phyloP scores from a whole-genome alignment of 2,113 vertebrate species.

The Paralichthys olivaceus region DNA sequence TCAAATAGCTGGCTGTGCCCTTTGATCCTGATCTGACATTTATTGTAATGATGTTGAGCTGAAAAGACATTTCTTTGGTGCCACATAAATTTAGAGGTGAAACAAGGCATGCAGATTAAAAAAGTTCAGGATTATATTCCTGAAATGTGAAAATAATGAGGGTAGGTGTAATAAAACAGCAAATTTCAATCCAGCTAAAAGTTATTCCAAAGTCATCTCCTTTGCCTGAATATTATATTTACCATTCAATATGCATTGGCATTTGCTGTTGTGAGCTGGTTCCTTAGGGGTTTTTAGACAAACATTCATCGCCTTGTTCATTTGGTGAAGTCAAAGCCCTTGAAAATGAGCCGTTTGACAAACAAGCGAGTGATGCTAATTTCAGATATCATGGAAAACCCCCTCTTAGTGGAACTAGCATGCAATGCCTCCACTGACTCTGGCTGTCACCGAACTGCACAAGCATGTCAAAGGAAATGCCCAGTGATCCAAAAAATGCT shows the following conservation, averaged over 20 bases:
- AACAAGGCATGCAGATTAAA: not conserved
- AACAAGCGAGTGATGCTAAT: conserved; percentile 4
- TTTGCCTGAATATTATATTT: conserved; percentile 39
- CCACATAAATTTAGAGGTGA: conserved; percentile 39
- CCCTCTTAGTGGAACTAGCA: conserved; percentile 65
- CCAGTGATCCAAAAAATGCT: conserved; percentile 36
- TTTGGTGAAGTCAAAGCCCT: conserved; percentile 23
- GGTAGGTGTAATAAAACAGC: not conserved
- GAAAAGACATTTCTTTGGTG: conserved; percentile 60
- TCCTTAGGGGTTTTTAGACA: conserved; percentile 32
- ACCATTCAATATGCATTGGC: conserved; percentile 31
- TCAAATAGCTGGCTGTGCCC: conserved; percentile 71
- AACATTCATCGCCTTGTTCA: conserved; percentile 4
- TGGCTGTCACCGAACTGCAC: conserved; percentile 68
- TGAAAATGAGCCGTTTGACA: not conserved
- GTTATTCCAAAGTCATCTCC: conserved; percentile 4
- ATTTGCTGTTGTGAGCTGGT: conserved; percentile 55
- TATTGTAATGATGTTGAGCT: conserved; percentile 57
- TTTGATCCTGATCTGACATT: conserved; percentile 63
- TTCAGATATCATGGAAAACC: conserved; percentile 11
- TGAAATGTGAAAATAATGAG: conserved; percentile 4
- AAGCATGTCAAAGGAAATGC: conserved; percentile 70
- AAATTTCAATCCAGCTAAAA: conserved; percentile 3
- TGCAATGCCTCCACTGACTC: conserved; percentile 65
- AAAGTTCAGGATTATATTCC: conserved; percentile 1